Percentiles rank a stretch among this genome's conserved stretches.
phyloP scores from a whole-genome alignment of 2,113 vertebrate genomes.

The Lontra canadensis region DNA sequence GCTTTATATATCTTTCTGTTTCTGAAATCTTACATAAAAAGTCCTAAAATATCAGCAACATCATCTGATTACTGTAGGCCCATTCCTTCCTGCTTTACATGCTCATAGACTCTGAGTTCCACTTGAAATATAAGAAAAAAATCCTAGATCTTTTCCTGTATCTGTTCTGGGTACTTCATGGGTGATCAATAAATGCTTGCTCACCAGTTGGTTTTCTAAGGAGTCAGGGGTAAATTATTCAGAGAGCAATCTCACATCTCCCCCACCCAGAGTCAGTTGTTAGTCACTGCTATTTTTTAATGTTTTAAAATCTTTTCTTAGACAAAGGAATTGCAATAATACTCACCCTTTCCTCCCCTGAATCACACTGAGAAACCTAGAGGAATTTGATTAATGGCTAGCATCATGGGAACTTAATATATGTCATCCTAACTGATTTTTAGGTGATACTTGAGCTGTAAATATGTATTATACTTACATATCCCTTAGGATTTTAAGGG shows the following conservation, averaged over 20 bases:
- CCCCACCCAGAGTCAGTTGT: background rate
- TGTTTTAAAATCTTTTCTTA: background rate
- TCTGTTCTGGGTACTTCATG: background rate
- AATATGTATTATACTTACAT: background rate
- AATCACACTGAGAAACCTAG: background rate
- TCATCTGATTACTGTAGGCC: background rate
- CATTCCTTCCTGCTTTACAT: background rate
- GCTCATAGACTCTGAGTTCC: fast-evolving
- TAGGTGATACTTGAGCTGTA: background rate
- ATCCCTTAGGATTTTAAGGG: background rate
- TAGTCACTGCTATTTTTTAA: background rate
- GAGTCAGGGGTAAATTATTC: background rate
- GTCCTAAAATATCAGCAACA: background rate
- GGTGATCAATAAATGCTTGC: background rate
- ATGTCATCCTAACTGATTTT: background rate
- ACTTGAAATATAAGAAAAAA: background rate
- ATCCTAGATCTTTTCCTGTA: background rate
- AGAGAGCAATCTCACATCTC: background rate
- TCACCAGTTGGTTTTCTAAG: background rate
- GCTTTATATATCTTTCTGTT: background rate
- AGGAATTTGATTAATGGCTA: background rate
- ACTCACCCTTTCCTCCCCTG: background rate
- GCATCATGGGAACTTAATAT: background rate
- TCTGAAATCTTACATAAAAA: background rate
- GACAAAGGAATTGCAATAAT: background rate